phyloP scores from a whole-genome alignment of 2,888 invertebrate species.

The Athetis lepigone region DNA sequence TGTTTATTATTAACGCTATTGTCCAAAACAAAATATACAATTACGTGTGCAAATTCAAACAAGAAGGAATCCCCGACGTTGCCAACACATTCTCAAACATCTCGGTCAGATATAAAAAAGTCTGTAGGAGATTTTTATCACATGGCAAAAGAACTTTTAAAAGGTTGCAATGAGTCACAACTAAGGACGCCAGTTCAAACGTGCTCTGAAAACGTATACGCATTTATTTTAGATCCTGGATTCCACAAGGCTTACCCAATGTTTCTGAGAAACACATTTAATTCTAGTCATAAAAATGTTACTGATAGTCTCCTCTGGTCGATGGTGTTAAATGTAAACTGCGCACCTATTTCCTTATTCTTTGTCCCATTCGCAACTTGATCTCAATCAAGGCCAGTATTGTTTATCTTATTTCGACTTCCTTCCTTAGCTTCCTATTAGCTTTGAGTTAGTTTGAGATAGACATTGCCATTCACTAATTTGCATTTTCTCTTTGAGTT shows the following conservation, averaged over 20 bases:
- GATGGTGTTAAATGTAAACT: conserved; percentile 44
- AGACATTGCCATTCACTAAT: conserved; percentile 51
- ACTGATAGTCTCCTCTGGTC: conserved; percentile 33
- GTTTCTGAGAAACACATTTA: conserved; percentile 61
- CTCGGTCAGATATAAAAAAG: conserved; percentile 56
- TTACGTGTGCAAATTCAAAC: conserved; percentile 50
- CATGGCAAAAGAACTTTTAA: conserved; percentile 44
- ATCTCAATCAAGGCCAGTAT: conserved; percentile 65
- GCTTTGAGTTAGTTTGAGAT: conserved; percentile 49
- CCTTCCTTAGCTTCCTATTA: conserved; percentile 63
- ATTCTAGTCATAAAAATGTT: conserved; percentile 53
- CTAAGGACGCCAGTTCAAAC: conserved; percentile 63
- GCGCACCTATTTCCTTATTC: conserved; percentile 64
- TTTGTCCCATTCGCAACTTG: conserved; percentile 49
- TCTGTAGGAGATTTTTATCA: conserved; percentile 53
- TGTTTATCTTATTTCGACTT: conserved; percentile 66
- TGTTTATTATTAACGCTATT: conserved; percentile 61
- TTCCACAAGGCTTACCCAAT: conserved; percentile 66
- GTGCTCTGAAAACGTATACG: conserved; percentile 63
- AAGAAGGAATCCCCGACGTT: conserved; percentile 51
- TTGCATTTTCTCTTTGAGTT: conserved; percentile 48
- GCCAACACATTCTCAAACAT: conserved; percentile 57
- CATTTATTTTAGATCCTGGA: conserved; percentile 67
- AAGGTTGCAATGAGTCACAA: conserved; percentile 68
- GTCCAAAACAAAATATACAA: conserved; percentile 54